These are phyloP conservation scores for Glaucomys volans DNA, from an alignment of 2,113 vertebrate genomes.

Conservation along the genomic window DNA sequence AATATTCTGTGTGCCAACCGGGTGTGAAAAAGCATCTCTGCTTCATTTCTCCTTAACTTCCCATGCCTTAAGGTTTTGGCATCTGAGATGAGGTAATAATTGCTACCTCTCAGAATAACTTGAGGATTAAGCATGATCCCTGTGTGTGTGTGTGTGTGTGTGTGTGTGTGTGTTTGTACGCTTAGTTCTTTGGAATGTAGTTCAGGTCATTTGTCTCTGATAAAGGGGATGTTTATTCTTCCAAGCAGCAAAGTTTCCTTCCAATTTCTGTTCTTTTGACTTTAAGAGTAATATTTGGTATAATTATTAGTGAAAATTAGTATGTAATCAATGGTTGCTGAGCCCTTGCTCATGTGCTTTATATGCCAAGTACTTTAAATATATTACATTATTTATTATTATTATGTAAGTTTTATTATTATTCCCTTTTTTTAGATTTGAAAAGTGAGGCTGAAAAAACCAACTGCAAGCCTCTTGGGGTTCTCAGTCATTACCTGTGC, in stretches of 20 bases:
- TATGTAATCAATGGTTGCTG: background rate
- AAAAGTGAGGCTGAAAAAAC: background rate
- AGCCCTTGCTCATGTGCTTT: background rate
- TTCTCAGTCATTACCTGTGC: accelerated
- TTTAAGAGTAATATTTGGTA: background rate
- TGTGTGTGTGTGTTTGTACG: too few relatives aligned
- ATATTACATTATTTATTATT: background rate
- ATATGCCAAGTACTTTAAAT: background rate
- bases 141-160: too few relatives aligned
- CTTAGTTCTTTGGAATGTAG: background rate
- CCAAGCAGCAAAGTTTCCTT: background rate
- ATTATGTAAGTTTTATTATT: background rate
- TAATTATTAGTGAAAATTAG: background rate
- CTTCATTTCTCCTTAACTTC: background rate
- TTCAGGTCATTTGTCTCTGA: background rate
- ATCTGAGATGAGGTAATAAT: background rate
- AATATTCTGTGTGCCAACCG: background rate
- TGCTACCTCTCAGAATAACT: background rate
- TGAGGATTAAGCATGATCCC: background rate
- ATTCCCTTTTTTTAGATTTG: background rate
- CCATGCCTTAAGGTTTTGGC: background rate
- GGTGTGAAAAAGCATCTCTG: background rate
- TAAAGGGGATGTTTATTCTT: background rate
- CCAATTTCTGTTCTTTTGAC: background rate
- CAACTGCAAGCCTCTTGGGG: background rate